phyloP scores from a whole-genome alignment of 2,888 invertebrate species.

The Schizotus pectinicornis region DNA sequence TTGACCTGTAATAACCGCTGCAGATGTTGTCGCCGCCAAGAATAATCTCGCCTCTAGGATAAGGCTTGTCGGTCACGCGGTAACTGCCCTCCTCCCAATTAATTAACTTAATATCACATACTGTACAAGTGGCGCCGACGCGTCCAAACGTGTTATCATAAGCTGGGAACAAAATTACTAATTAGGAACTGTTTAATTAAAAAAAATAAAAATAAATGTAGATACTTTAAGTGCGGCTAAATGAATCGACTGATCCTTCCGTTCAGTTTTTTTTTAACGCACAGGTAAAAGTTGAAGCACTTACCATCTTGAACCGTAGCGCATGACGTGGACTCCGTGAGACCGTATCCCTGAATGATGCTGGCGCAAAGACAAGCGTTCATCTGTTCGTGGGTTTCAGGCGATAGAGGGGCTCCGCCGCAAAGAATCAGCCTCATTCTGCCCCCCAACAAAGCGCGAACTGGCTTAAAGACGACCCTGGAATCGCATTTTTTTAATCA shows the following conservation, averaged over 20 bases:
- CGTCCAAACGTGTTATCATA: slow-evolving; percentile 70
- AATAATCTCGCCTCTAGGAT: slow-evolving; percentile 80
- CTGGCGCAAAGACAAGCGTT: slow-evolving; percentile 89
- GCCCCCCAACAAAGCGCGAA: slow-evolving; percentile 79
- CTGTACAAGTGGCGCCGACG: slow-evolving; percentile 87
- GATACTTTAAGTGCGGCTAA: too few relatives aligned
- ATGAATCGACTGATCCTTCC: too few relatives aligned
- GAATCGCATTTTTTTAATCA: slow-evolving; percentile 2
- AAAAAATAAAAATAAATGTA: too few relatives aligned
- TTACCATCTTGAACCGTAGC: slow-evolving; percentile 84
- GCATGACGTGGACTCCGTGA: slow-evolving; percentile 96
- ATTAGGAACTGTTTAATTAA: too few relatives aligned
- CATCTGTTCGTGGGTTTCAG: slow-evolving; percentile 94
- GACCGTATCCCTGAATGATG: slow-evolving; percentile 93
- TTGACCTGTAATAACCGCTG: slow-evolving; percentile 91
- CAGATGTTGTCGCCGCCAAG: slow-evolving; percentile 88
- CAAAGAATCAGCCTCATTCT: slow-evolving; percentile 84
- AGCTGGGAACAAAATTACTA: slow-evolving; percentile 49
- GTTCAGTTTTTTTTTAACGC: too few relatives aligned
- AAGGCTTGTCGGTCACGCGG: slow-evolving; percentile 83
- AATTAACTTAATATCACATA: slow-evolving; percentile 82
- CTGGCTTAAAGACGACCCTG: slow-evolving; percentile 66
- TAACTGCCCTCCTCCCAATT: slow-evolving; percentile 97
- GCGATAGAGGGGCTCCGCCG: slow-evolving; percentile 95
- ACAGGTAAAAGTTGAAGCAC: slow-evolving; percentile 43